phyloP scores from a whole-genome alignment of 2,113 vertebrate species.

The Parus major region DNA sequence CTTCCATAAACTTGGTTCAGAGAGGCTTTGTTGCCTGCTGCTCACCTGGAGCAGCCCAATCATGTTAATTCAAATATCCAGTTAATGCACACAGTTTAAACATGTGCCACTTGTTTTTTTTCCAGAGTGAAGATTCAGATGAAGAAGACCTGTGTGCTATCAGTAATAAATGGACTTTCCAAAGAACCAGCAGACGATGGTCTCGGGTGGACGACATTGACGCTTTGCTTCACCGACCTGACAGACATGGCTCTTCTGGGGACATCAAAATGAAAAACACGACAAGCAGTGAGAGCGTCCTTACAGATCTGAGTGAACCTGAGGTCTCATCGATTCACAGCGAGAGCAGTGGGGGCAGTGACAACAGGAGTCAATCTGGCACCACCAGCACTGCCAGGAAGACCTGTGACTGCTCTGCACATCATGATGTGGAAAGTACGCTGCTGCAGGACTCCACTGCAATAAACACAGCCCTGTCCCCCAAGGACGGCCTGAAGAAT shows the following conservation, averaged over 20 bases:
- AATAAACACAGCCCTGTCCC: constrained; percentile 50
- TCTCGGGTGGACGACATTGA: constrained; percentile 88
- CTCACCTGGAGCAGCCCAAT: not conserved
- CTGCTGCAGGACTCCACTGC: constrained; percentile 77
- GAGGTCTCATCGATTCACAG: constrained; percentile 91
- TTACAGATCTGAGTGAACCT: constrained; percentile 93
- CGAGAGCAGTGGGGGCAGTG: constrained; percentile 85
- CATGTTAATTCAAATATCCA: not conserved
- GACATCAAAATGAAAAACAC: constrained; percentile 84
- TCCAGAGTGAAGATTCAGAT: constrained; percentile 93
- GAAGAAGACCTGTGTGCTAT: constrained; percentile 94
- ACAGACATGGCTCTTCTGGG: constrained; percentile 73
- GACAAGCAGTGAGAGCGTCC: constrained; percentile 91
- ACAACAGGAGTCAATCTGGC: constrained; percentile 62
- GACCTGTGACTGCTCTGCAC: constrained; percentile 75
- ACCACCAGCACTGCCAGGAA: constrained; percentile 69
- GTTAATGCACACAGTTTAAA: not conserved
- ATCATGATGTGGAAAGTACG: constrained; percentile 74
- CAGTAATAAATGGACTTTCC: constrained; percentile 97
- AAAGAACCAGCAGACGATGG: constrained; percentile 93
- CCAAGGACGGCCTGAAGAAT: constrained; percentile 82
- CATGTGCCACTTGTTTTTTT: constrained; percentile 2
- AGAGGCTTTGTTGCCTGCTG: not conserved
- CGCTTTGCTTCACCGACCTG: constrained; percentile 75
- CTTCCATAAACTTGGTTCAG: not conserved